phyloP scores from a whole-genome alignment of 2,888 invertebrate species.

The Beris chalybata region DNA sequence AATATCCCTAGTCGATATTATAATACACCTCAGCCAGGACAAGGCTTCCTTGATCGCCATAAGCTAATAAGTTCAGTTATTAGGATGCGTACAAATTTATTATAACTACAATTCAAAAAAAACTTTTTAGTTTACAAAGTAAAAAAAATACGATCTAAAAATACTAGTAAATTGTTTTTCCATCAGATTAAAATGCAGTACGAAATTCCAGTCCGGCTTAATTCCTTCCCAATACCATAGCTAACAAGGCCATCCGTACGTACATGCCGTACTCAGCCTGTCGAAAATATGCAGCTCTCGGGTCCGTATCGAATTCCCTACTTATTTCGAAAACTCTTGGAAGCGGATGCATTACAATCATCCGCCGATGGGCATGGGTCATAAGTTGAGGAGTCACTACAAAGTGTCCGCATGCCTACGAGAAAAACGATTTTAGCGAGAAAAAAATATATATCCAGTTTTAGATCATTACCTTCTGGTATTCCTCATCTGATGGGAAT shows the following conservation, averaged over 20 bases:
- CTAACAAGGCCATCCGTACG: slow-evolving; percentile 95
- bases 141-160: too few species aligned
- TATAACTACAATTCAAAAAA: too few species aligned
- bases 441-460: neutral
- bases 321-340: slow-evolving; percentile 95
- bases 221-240: slow-evolving; percentile 76
- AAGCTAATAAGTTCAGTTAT: too few species aligned
- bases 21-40: too few species aligned
- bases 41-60: too few species aligned
- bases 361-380: slow-evolving; percentile 89
- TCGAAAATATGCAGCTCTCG: slow-evolving; percentile 96
- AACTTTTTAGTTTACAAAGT: too few species aligned
- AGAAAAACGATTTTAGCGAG: neutral
- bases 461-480: slow-evolving; percentile 68
- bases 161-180: too few species aligned
- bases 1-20: too few species aligned
- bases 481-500: slow-evolving; percentile 81
- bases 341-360: slow-evolving; percentile 97
- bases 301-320: slow-evolving; percentile 92
- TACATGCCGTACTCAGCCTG: slow-evolving; percentile 99
- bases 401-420: slow-evolving; percentile 81
- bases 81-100: too few species aligned
- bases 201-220: slow-evolving; percentile 13
- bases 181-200: too few species aligned
- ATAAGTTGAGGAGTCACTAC: slow-evolving; percentile 93